These are phyloP conservation scores for Eulemur rubriventer DNA, from an alignment of 2,797 vertebrate species.

Conservation along the genomic window DNA sequence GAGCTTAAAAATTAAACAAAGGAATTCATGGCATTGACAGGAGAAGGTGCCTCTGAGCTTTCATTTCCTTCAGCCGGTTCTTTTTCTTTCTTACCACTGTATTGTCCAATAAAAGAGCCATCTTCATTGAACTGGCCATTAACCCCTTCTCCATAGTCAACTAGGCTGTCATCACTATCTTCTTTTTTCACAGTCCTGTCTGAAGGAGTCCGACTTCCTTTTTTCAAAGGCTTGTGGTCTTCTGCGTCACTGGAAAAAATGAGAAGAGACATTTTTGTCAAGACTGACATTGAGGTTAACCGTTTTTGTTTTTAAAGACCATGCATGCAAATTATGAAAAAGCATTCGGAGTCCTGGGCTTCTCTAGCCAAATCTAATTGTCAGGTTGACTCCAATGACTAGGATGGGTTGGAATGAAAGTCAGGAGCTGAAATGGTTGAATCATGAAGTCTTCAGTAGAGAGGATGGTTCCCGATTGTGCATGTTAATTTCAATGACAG, in stretches of 20 bases:
- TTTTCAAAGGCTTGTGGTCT: conserved; percentile 98
- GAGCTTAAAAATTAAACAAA: conserved; percentile 91
- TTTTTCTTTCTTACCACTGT: conserved; percentile 97
- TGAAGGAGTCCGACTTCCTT: conserved; percentile 97
- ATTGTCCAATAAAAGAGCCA: conserved; percentile 99
- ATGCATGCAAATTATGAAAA: conserved; percentile 81
- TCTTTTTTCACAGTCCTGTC: conserved; percentile 98
- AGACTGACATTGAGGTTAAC: conserved; percentile 6
- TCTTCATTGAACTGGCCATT: conserved; percentile 99
- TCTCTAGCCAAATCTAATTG: conserved; percentile 74
- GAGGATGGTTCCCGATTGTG: conserved; percentile 35
- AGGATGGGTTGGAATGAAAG: conserved; percentile 80
- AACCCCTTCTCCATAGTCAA: conserved; percentile 99
- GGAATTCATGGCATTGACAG: conserved; percentile 97
- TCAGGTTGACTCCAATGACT: conserved; percentile 54
- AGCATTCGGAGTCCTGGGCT: conserved; percentile 70
- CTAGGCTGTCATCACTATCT: conserved; percentile 98
- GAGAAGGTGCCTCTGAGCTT: conserved; percentile 97
- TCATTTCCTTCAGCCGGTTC: conserved; percentile 94
- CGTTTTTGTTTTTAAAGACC: neutral
- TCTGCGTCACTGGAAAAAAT: conserved; percentile 94
- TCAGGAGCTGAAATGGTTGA: conserved; percentile 82
- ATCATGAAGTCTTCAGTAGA: conserved; percentile 79
- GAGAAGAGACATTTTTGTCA: conserved; percentile 61
- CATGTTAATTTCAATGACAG: conserved; percentile 73